A percentile compares a stretch with the other conserved stretches of the same genome.
Evolutionary conservation across 2,113 vertebrate genomes (phyloP).

Genomic region (Tapirus terrestris): DNA sequence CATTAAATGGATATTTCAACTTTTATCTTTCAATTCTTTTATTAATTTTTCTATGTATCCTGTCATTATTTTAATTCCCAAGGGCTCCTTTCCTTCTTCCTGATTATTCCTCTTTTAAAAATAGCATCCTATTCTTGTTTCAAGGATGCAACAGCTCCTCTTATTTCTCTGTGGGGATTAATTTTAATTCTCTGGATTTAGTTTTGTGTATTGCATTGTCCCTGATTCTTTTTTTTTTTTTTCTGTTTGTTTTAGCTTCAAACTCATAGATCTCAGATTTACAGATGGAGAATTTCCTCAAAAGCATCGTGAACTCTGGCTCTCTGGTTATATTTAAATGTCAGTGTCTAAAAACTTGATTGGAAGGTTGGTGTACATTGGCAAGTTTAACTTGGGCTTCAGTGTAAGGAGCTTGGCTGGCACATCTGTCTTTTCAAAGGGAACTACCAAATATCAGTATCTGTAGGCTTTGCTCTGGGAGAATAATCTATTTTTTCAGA

Average conservation of each 20-base stretch:
- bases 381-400: not conserved
- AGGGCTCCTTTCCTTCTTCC: not conserved
- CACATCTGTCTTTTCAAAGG: not conserved
- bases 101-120: not conserved
- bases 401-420: not conserved
- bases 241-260: slow-evolving; percentile 44
- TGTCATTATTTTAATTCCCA: not conserved
- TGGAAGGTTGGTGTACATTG: not conserved
- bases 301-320: not conserved
- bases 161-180: not conserved
- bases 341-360: not conserved
- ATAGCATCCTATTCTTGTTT: not conserved
- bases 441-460: not conserved
- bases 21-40: slow-evolving; percentile 23
- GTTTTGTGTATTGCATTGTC: not conserved
- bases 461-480: not conserved
- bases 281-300: not conserved
- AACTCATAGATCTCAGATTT: not conserved
- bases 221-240: not conserved
- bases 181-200: slow-evolving; percentile 46
- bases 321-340: not conserved
- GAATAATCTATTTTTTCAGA: not conserved
- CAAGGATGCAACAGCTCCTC: not conserved
- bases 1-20: not conserved
- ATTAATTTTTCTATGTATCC: not conserved